Base-by-base conservation (phyloP, 2,797 vertebrate species). In the Poeciliopsis infans region DNA sequence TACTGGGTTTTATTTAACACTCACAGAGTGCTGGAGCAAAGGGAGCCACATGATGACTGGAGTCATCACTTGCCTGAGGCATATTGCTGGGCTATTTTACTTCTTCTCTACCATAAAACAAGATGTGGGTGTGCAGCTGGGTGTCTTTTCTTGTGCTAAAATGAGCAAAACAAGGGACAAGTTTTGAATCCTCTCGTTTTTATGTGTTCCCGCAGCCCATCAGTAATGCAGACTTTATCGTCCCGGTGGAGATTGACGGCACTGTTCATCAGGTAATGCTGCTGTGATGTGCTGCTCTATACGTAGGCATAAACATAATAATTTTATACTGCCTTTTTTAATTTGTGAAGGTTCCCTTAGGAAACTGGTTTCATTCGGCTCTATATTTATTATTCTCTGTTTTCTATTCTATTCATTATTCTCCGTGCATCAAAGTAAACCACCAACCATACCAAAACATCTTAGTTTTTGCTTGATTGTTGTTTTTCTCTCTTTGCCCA, bases 161-260 rank as follows among this genome's bases (percentile, higher is more conserved):
- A 78, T 20, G 28, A 72, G 28, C 5, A 20, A 43, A 20, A 12
- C 11, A 69, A 77, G 68, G 13, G 13, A 12, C 31, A 72, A 36
- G 4, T 74, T 85, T 64, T 89, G 2, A 84, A 78, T 61, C 20
- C 7, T 79, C 15, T 68, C 20, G 68, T 90, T 90, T 64, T 69
- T 77, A 28, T 88, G 59, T 81, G 41, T 77, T 57, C 71, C 85
- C 86, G 76, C 81, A 99, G 98, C 98, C 98, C 82, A 99, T 99
- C 95, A 98, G 95, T 94, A 99, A 99, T 72, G 98, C 98, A 81
- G 98, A 99, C 90, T 96, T 96, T 86, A 95, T 96, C 28, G 95
- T 96, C 89, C 95, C 95, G 41, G 95, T 96, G 94, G 98, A 99
- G 94, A 99, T 99, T 74, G 98, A 99, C 95, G 98, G 98, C 91